A percentile compares a stretch with the other conserved stretches of the same genome.
Evolutionary conservation across 2,113 vertebrate genomes (phyloP).

Genomic region (Phalacrocorax aristotelis): DNA sequence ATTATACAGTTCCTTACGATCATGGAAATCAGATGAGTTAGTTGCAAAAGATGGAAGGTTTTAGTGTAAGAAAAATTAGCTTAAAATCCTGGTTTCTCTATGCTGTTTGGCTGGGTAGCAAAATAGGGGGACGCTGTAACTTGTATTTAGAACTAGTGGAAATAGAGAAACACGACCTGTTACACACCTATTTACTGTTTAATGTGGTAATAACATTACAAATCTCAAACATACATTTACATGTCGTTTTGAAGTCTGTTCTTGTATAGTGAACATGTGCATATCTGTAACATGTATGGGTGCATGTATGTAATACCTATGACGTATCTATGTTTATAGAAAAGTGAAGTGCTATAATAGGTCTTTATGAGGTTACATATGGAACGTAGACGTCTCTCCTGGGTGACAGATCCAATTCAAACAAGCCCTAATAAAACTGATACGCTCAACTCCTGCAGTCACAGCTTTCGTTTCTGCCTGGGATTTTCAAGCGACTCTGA

Average conservation of each 20-base stretch:
- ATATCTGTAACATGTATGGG: not conserved
- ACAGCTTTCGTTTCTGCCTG: not conserved
- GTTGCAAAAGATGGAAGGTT: slow-evolving; percentile 28
- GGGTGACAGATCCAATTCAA: not conserved
- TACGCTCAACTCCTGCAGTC: not conserved
- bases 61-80: slow-evolving; percentile 24
- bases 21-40: slow-evolving; percentile 66
- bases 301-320: not conserved
- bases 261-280: not conserved
- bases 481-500: not conserved
- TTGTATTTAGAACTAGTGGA: not conserved
- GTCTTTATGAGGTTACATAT: not conserved
- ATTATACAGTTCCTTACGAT: slow-evolving; percentile 64
- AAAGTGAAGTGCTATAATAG: not conserved
- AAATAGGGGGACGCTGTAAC: not conserved
- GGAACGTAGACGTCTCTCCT: not conserved
- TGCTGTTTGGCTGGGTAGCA: not conserved
- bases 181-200: not conserved
- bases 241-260: not conserved
- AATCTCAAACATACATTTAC: not conserved
- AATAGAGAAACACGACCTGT: not conserved
- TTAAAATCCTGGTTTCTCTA: not conserved
- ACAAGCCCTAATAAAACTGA: not conserved
- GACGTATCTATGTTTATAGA: not conserved
- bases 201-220: not conserved